Percentiles rank a stretch among this genome's conserved stretches.
phyloP scores from a whole-genome alignment of 1,140 invertebrate genomes.

The Arion vulgaris region DNA sequence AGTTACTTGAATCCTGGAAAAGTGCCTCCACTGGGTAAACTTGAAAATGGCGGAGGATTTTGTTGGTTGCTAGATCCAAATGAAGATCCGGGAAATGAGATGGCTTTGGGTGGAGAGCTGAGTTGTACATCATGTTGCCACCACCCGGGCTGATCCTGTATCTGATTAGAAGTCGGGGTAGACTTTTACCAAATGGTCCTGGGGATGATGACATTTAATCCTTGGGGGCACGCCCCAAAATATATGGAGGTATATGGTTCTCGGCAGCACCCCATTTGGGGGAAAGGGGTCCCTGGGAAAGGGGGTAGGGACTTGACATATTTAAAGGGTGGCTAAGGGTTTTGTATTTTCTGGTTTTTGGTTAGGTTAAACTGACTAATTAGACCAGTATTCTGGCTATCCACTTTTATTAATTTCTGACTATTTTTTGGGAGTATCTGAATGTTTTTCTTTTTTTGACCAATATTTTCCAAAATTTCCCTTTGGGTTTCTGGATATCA shows the following conservation, averaged over 20 bases:
- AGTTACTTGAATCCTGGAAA: not conserved
- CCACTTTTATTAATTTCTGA: not conserved
- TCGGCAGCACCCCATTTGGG: not conserved
- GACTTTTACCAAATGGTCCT: slow-evolving; percentile 19
- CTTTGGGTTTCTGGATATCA: not conserved
- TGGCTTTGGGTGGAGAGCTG: not conserved
- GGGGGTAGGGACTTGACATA: not conserved
- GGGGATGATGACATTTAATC: slow-evolving; percentile 17
- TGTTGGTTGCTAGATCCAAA: not conserved
- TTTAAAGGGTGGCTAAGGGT: slow-evolving; percentile 11
- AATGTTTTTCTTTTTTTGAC: not conserved
- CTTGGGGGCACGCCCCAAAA: not conserved
- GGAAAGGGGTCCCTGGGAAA: not conserved
- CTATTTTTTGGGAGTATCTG: not conserved
- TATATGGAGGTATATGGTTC: slow-evolving; percentile 10
- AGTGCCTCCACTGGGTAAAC: not conserved
- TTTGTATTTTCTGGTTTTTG: slow-evolving; percentile 10
- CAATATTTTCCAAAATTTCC: not conserved
- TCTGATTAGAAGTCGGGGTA: slow-evolving; percentile 13
- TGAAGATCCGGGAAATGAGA: not conserved
- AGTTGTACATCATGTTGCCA: slow-evolving; percentile 2
- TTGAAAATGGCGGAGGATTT: slow-evolving; percentile 5
- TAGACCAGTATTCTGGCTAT: not conserved
- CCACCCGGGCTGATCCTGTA: not conserved
- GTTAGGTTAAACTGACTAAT: not conserved